Evolutionary conservation across 2,113 vertebrate species (phyloP), one percentile per base, ranked within the genome.

Genomic region (Chloropsis hardwickii): DNA sequence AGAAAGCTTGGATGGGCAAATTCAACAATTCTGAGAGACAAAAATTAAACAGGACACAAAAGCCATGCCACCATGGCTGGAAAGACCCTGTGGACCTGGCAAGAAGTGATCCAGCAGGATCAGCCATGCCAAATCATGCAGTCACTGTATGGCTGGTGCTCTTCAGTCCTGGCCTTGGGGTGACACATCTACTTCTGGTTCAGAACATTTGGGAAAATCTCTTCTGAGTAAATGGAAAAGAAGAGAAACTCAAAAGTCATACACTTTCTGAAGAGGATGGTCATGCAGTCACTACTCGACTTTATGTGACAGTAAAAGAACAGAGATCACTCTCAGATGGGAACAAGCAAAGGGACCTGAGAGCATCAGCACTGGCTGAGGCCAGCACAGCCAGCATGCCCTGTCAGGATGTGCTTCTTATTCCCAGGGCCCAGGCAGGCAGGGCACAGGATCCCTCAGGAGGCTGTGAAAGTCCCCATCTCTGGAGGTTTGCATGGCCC

Each of bases 91-190:
- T 22, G 54, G 66, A 61, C 53, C 54, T 40, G 60, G 25, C 0
- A 6, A 94, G 66, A 87, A 72, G 22, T 29, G 12, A 67, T 51
- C 71, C n/a, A 25, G 5, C 0, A 0, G 54, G 27, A 50, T 5
- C 0, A 35, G 28, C 17, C 3, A 0, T 20, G 58, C 24, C n/a
- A 44, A 86, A 76, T 37, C 72, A 60, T 0, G 0, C 12, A 40
- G 25, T 10, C 72, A 31, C 1, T 0, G 86, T 22, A 7, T 0
- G 0, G n/a, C 31, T 21, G 9, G 6, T 6, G 40, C 15, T 56
- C 21, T 17, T 23, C 78, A n/a, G 24, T 10, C 47, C 65, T 51
- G 71, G 45, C 67, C 51, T 40, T 4, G 4, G 27, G 5, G 19
- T 33, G 35, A 86, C 0, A 2, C 19, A 22, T n/a, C 47, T 69